Evolutionary conservation across 2,888 invertebrate genomes (phyloP), one percentile per base, ranked within the genome.

Genomic region (Drosophila eohydei): DNA sequence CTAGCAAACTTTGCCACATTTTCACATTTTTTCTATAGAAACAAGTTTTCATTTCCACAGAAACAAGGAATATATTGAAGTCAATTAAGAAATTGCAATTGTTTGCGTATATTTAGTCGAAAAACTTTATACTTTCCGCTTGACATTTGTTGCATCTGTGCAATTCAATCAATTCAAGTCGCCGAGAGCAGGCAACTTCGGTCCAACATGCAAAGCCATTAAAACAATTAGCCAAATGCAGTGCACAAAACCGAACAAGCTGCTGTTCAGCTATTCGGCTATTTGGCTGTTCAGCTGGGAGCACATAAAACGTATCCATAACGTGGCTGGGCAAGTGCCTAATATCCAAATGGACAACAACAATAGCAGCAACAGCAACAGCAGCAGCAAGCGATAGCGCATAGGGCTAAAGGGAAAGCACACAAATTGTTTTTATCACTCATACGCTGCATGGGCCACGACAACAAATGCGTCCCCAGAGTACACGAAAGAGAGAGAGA

Each of bases 401-500:
- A 43, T 40, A 16, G 11, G 57, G n/a, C 26, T 46, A 61, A 56
- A 52, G 43, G 74, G 73, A 71, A 74, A 74, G 58, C 55, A 71
- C 66, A 74, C 52, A 62, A 85, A 85, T 71, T 79, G 63, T 58
- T 71, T 72, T 74, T 83, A 80, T 83, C 87, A 83, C 83, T 86
- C 68, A 83, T 87, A 83, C 81, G 83, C 74, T 71, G 54, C 77
- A 74, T 88, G 67, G 54, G 74, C 72, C 62, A 52, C 69, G 71
- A 41, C 40, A 65, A 74, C 67, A 69, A 83, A 86, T 81, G 71
- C 68, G 68, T 82, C 86, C 80, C 83, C 59, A 57, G 80, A 68
- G 67, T 54, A 30, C n/a, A 11, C 21, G 21, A 54, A 16, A 55
- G 41, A 54, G 8, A 16, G 4, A 6, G 34, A n/a, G 11, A 14